Evolutionary conservation across 1,140 invertebrate species (phyloP).

Genomic region (Druon quercuslanigerum): DNA sequence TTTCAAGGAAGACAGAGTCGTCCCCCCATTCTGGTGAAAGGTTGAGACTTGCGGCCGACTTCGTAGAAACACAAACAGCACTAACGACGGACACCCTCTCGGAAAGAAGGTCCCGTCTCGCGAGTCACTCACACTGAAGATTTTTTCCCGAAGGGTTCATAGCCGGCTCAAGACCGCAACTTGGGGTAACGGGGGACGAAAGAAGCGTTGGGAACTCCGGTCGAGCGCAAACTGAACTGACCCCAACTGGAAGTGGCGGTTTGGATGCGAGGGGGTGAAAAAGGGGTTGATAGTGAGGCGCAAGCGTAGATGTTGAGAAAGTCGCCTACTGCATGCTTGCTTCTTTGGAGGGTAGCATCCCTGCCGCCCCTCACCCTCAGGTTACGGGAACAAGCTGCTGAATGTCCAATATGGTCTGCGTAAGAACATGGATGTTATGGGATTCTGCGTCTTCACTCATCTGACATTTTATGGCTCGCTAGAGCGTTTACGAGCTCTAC

Average conservation of each 20-base stretch:
- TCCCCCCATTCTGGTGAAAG: constrained; percentile 41
- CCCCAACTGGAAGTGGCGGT: constrained; percentile 61
- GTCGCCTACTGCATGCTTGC: constrained; percentile 41
- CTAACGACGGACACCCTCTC: background rate
- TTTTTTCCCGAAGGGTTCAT: constrained; percentile 37
- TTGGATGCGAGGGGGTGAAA: constrained; percentile 44
- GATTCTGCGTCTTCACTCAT: constrained; percentile 9
- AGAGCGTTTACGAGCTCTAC: background rate
- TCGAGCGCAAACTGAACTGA: constrained; percentile 63
- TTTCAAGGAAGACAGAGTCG: constrained; percentile 34
- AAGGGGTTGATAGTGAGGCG: constrained; percentile 43
- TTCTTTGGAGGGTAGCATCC: constrained; percentile 40
- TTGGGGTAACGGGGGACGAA: constrained; percentile 18
- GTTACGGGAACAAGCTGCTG: background rate
- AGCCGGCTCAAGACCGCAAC: constrained; percentile 12
- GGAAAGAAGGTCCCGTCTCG: background rate
- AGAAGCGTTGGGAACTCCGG: constrained; percentile 50
- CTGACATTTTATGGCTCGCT: constrained; percentile 3
- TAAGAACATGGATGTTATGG: background rate
- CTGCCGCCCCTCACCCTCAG: background rate
- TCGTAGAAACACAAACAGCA: background rate
- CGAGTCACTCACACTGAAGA: background rate
- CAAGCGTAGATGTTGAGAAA: constrained; percentile 46
- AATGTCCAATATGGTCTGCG: background rate
- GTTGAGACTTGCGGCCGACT: constrained; percentile 32